Conservation (phyloP, 2,888 invertebrate genomes). For the Celastrina argiolus region DNA sequence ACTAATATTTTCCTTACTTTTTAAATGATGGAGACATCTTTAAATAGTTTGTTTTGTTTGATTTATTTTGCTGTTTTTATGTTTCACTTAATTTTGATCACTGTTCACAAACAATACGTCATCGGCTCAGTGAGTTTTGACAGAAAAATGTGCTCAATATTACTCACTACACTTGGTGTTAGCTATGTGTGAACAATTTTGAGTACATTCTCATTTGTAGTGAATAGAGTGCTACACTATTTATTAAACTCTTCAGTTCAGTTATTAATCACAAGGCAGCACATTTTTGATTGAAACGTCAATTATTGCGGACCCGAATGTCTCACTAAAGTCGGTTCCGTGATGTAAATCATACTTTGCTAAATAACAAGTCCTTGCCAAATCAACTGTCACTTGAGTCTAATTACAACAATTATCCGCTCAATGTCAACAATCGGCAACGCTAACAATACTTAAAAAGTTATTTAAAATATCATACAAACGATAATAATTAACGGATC, state of each 20-base stretch:
- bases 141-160: neutral
- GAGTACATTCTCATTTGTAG: no score
- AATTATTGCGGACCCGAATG: neutral
- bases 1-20: neutral
- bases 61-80: no score
- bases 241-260: no score
- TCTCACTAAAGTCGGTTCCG: no score
- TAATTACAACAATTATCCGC: conserved; percentile 31
- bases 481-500: conserved; percentile 36
- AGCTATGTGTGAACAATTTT: no score
- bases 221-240: no score
- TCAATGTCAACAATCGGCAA: neutral
- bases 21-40: neutral
- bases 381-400: neutral
- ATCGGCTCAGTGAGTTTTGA: neutral
- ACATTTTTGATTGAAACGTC: no score
- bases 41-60: no score
- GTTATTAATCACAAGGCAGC: no score
- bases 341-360: neutral
- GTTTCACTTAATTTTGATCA: no score
- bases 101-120: neutral
- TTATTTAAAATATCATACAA: conserved; percentile 2
- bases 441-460: neutral
- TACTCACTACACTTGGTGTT: no score
- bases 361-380: neutral